These are phyloP conservation scores for Cyclargus thomasi DNA, from an alignment of 1,140 invertebrate species.

Conservation along the genomic window DNA sequence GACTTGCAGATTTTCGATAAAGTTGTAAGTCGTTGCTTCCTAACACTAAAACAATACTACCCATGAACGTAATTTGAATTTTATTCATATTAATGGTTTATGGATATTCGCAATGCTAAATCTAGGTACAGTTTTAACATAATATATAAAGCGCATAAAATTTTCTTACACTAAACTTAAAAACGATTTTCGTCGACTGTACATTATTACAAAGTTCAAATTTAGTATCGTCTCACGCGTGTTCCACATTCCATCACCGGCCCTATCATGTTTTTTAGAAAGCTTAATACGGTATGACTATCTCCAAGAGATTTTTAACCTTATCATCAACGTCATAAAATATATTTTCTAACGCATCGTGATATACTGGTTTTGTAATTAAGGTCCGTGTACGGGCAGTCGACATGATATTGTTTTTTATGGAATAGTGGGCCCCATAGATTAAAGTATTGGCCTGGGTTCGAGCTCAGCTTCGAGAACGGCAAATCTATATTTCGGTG, in stretches of 20 bases:
- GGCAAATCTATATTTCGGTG: conserved; percentile 21
- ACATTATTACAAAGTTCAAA: conserved; percentile 47
- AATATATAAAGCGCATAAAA: not conserved
- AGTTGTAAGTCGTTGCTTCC: not conserved
- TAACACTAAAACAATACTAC: no score
- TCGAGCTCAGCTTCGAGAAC: conserved; percentile 32
- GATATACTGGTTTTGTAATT: conserved; percentile 47
- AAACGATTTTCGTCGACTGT: conserved; percentile 25
- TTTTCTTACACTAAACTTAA: not conserved
- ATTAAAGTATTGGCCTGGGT: conserved; percentile 52
- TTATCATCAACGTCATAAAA: conserved; percentile 27
- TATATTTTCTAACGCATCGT: conserved; percentile 28
- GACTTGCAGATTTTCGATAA: not conserved
- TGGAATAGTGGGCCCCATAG: conserved; percentile 62
- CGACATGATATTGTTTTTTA: conserved; percentile 68
- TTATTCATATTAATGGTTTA: no score
- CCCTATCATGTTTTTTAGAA: conserved; percentile 63
- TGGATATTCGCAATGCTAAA: no score
- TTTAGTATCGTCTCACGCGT: conserved; percentile 47
- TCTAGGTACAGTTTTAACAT: not conserved
- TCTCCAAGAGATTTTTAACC: conserved; percentile 30
- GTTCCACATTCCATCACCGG: conserved; percentile 55
- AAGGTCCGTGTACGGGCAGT: conserved; percentile 50
- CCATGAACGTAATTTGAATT: no score
- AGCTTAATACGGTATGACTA: conserved; percentile 45